Evolutionary conservation across 2,797 vertebrate genomes (phyloP), one percentile per base, ranked within the genome.

Genomic region (Rousettus madagascariensis): DNA sequence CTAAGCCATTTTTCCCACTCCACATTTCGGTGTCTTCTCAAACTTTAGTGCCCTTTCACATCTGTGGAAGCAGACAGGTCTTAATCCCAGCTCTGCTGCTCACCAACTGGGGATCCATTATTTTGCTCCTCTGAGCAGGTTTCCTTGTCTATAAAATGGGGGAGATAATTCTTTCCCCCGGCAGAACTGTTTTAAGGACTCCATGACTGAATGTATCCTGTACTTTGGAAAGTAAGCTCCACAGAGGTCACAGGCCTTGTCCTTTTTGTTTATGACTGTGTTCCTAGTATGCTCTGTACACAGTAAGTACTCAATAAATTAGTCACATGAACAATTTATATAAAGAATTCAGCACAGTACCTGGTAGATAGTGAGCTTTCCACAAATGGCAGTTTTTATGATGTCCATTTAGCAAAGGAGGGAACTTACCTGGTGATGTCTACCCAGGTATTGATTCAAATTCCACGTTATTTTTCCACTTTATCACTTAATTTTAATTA

Each of bases 11-110:
- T 84, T 71, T 49, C 26, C 17, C 41, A 12, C 19, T 26, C 61
- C 53, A 71, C 46, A 80, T 86, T 82, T 91, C 33, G 41, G 20
- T n/a, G 72, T 65, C 46, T 90, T 85, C 85, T 91, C 61, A 94
- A 93, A 51, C 13, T 84, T 41, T 12, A 17, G 33, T 33, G 16
- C n/a, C 33, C 94, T 91, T 79, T 66, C 43, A 59, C 24, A 51
- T 57, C 28, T 63, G 17, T 26, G 20, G 43, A 93, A 75, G 46
- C 51, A 85, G n/a, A 68, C 26, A 68, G 55, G n/a, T 26, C 55
- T 87, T 55, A 46, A 87, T 43, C 69, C 46, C 51, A 72, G 30
- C 63, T 94, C 30, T 68, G 75, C 51, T 79, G 24, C 69, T 79
- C 53, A 55, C 36, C 63, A 75, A 38, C 30, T 69, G 24, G 38